Percentiles rank a stretch among this genome's conserved stretches.
Evolutionary conservation across 2,113 vertebrate genomes (phyloP).

Genomic region (Nycticorax nycticorax): DNA sequence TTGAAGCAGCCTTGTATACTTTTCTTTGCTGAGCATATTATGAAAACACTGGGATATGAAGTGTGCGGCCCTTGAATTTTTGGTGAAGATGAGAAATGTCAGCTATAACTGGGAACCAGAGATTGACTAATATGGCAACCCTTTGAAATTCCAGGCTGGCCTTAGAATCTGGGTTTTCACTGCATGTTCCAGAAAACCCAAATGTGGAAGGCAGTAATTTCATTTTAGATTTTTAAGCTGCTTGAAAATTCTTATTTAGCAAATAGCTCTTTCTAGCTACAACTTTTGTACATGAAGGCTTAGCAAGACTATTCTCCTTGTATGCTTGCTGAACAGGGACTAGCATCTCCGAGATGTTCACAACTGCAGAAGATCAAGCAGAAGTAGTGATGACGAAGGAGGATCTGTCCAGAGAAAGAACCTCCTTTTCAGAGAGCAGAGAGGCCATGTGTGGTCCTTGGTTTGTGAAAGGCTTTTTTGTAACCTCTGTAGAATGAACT

Average conservation of each 20-base stretch:
- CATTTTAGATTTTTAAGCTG: background rate
- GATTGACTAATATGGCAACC: background rate
- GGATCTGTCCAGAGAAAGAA: background rate
- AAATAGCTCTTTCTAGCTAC: background rate
- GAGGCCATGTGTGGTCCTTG: background rate
- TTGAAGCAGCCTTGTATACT: background rate
- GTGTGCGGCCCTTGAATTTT: background rate
- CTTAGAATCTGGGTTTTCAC: background rate
- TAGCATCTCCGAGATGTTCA: background rate
- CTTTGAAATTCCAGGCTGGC: background rate
- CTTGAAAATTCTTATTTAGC: background rate
- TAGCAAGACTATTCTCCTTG: background rate
- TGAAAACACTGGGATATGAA: background rate
- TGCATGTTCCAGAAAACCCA: background rate
- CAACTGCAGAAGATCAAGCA: background rate
- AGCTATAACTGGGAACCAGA: background rate
- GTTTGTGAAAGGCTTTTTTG: background rate
- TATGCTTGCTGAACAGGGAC: background rate
- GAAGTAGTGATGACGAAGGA: background rate
- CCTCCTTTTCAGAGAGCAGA: background rate
- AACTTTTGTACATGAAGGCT: background rate
- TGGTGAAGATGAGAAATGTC: background rate
- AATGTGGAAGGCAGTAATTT: background rate
- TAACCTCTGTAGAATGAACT: background rate
- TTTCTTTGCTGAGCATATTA: background rate